These are phyloP conservation scores for Grammomys dolichurus DNA, from an alignment of 2,113 vertebrate species.

Conservation along the genomic window DNA sequence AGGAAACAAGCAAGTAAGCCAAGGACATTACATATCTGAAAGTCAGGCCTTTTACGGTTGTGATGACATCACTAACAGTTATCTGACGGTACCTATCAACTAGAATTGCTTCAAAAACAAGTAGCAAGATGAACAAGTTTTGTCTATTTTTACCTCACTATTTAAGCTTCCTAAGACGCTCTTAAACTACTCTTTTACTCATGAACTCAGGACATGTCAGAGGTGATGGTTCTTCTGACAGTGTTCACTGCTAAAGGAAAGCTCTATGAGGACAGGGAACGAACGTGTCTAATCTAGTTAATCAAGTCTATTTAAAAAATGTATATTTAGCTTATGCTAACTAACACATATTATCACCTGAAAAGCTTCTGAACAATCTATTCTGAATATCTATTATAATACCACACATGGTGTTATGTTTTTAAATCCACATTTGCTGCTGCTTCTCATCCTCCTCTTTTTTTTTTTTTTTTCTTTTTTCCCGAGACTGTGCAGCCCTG, in stretches of 20 bases:
- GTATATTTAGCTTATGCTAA: not conserved
- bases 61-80: not conserved
- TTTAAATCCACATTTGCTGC: not conserved
- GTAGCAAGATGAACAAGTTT: not conserved
- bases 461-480: not conserved
- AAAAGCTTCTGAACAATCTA: not conserved
- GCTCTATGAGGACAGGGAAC: not conserved
- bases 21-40: constrained; percentile 14
- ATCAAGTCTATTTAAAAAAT: constrained; percentile 7
- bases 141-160: not conserved
- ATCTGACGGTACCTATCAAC: not conserved
- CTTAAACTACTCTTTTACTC: not conserved
- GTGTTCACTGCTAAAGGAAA: constrained; percentile 1
- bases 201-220: not conserved
- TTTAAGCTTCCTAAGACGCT: constrained; percentile 25
- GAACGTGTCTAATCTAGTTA: not conserved
- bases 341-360: not conserved
- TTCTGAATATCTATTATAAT: not conserved
- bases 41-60: not conserved
- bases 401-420: not conserved
- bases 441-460: too few relatives aligned
- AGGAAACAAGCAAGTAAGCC: constrained; percentile 42
- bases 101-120: constrained; percentile 56
- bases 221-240: constrained; percentile 3
- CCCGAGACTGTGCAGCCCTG: not conserved